Base-by-base conservation (phyloP, 2,113 vertebrate species). In the Gambusia affinis region DNA sequence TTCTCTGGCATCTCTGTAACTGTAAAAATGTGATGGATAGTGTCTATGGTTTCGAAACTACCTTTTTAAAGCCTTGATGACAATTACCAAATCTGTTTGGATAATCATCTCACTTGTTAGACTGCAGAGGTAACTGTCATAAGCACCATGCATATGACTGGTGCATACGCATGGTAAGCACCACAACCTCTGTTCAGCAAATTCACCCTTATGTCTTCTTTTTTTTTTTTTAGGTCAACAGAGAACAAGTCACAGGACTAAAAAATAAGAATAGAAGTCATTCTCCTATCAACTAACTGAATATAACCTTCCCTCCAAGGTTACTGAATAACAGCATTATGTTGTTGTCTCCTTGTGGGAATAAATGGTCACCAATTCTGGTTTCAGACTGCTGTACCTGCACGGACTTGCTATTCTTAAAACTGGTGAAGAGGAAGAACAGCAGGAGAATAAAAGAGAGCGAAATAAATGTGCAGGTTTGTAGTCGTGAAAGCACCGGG, bases 61-160 rank as follows among this genome's bases (percentile, higher is more conserved):
- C 22, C 8, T 54, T 54, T 24, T 24, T n/a, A 54, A 22, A 8
- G 6, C 22, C 8, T 54, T 54, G 22, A 24, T 54, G 6, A 6
- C 22, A 24, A 54, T 54, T 54, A 54, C 8, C 51, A 22, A 54
- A 78, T 88, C 91, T 92, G 80, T 92, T 89, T 91, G 86, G 84
- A 87, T 88, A 91, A 87, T 93, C 87, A 84, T 91, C 86, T 79
- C 76, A 80, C 87, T 81, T 78, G 72, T 89, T 86, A 87, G 92
- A 91, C 60, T 47, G 72, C 72, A 67, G 63, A 86, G 79, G 84
- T 73, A 75, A 82, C 78, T 91, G 74, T 67, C 78, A 71, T 79
- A 22, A 61, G 57, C 73, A 28, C 72, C 24, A 24, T 35, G 61
- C 81, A 84, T 33, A 33, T 33, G 31, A 33, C 31, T 33, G 31